Conservation (phyloP, 2,888 invertebrate species). For the Anagyrus pseudococci region DNA sequence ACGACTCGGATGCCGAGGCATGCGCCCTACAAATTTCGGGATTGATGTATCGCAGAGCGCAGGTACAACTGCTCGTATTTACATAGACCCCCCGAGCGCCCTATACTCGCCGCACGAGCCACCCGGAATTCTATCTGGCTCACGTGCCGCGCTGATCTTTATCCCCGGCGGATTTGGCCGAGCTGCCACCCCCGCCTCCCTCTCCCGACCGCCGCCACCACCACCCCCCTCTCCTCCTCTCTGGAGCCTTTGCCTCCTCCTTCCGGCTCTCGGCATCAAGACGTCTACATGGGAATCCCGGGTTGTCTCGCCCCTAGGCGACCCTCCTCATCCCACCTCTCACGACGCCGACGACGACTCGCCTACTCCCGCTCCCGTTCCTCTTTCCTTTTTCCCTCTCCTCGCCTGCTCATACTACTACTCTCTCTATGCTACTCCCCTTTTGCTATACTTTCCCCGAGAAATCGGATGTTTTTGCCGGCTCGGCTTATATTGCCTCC, state of each 20-base stretch:
- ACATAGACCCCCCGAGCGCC: background rate
- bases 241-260: background rate
- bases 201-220: too few relatives aligned
- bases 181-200: background rate
- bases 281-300: too few relatives aligned
- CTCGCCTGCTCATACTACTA: too few relatives aligned
- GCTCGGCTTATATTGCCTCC: too few relatives aligned
- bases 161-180: constrained; percentile 1
- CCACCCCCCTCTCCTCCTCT: background rate
- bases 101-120: constrained; percentile 1
- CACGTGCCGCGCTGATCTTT: background rate
- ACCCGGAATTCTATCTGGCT: background rate
- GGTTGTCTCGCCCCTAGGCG: too few relatives aligned
- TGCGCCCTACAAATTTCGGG: constrained; percentile 58
- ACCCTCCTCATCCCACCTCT: too few relatives aligned
- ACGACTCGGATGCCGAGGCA: constrained; percentile 55
- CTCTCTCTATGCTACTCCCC: too few relatives aligned
- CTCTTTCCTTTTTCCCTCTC: too few relatives aligned
- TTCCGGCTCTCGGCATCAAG: background rate
- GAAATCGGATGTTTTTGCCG: too few relatives aligned
- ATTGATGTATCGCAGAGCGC: constrained; percentile 61
- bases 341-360: too few relatives aligned
- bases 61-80: constrained; percentile 47
- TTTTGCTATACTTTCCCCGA: too few relatives aligned
- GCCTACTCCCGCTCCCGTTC: too few relatives aligned